Evolutionary conservation across 2,797 vertebrate genomes (phyloP), one percentile per base, ranked within the genome.

Genomic region (Eurystomus glaucurus): DNA sequence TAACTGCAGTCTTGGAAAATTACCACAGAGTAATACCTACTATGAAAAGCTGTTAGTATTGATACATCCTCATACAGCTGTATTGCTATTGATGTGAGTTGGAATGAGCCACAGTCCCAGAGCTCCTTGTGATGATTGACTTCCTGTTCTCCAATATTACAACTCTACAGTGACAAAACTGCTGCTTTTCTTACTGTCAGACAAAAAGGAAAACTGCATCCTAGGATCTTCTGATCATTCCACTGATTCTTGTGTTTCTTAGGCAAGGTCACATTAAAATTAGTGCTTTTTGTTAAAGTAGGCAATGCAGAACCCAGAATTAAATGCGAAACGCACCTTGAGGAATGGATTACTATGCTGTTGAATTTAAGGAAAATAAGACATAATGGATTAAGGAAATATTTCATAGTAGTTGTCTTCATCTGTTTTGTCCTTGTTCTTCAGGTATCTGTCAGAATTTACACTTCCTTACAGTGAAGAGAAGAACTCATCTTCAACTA

Each of bases 91-190:
- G 87, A 85, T 92, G 54, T 72, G 77, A 55, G 46, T 19, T 91
- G 81, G 83, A 86, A 72, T 37, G 51, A 97, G 48, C 28, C 29
- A 76, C 46, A 87, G 14, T 77, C 87, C 61, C 88, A 88, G 80
- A 83, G 88, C 91, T 79, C 68, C 58, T 66, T 29, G 43, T 82
- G 52, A 31, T 66, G 82, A 82, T 51, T 80, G 94, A 65, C 72
- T 82, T 92, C 77, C 43, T 64, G 20, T 75, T 81, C 80, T 95
- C 75, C 26, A 6, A 12, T 78, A 29, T 66, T 87, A 20, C 54
- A 81, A 33, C 11, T 66, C 61, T 51, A 6, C 19, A 43, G 60
- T 26, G 88, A 79, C 52, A 58, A 48, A 92, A 77, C 46, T 66
- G 46, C 48, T 82, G 71, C 35, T 77, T 85, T 84, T 93, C 26